Conservation (phyloP, 2,113 vertebrate genomes). For the Mustelus asterias region DNA sequence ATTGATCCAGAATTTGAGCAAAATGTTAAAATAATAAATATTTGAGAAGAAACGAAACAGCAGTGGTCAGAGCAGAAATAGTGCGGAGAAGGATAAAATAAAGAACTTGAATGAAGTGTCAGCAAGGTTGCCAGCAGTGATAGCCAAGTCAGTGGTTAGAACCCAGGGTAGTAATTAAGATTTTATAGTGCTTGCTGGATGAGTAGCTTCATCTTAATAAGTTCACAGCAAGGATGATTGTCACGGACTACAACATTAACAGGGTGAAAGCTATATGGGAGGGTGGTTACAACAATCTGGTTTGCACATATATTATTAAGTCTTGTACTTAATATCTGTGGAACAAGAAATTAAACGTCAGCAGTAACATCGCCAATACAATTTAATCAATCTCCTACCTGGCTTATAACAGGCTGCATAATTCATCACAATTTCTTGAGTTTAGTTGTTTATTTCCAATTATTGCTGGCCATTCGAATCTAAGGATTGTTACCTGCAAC, state of each 20-base stretch:
- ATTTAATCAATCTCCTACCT: not conserved
- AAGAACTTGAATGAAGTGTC: conserved; percentile 1
- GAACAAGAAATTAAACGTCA: conserved; percentile 7
- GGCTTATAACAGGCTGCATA: not conserved
- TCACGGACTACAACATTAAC: conserved; percentile 14
- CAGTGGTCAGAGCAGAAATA: not conserved
- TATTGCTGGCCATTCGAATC: not conserved
- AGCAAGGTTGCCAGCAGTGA: conserved; percentile 15
- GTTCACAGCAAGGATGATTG: conserved; percentile 29
- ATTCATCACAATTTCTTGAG: not conserved
- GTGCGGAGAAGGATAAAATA: not conserved
- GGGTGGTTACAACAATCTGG: not conserved
- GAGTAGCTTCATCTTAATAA: conserved; percentile 33
- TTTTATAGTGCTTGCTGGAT: conserved; percentile 32
- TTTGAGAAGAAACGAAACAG: not conserved
- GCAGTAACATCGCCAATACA: not conserved
- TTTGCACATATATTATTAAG: conserved; percentile 1
- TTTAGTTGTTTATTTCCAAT: not conserved
- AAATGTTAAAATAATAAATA: not conserved
- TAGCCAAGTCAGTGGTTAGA: conserved; percentile 18
- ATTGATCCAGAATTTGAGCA: conserved; percentile 14
- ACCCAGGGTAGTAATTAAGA: conserved; percentile 32
- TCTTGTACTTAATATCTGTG: conserved; percentile 1
- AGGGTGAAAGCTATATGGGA: not conserved
- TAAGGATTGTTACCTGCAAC: not conserved